A percentile compares a stretch with the other conserved stretches of the same genome.
Conservation (phyloP, 2,113 vertebrate genomes). For the Pipa parva region DNA sequence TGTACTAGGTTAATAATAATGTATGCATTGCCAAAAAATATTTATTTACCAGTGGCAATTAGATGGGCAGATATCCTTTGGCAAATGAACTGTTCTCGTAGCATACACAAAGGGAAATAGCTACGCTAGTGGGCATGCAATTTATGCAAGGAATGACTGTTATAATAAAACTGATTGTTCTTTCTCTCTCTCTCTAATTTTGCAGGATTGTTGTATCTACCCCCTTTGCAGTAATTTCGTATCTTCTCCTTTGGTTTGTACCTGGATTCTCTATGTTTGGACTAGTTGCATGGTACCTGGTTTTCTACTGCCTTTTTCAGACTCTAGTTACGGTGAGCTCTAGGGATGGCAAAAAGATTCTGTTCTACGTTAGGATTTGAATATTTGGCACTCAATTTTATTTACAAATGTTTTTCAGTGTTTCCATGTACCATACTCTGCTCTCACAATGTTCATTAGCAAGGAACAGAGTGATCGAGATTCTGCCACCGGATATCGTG, state of each 20-base stretch:
- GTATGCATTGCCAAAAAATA: too few species aligned
- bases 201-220: slow-evolving; percentile 86
- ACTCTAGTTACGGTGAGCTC: slow-evolving; percentile 85
- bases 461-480: slow-evolving; percentile 87
- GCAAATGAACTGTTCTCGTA: too few species aligned
- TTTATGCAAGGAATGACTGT: too few species aligned
- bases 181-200: slow-evolving; percentile 2
- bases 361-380: background rate
- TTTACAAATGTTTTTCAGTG: slow-evolving; percentile 76
- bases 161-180: background rate
- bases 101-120: too few species aligned
- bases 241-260: slow-evolving; percentile 90
- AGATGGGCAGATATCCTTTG: too few species aligned
- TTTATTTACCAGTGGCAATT: too few species aligned
- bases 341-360: too few species aligned
- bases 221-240: slow-evolving; percentile 78
- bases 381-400: background rate
- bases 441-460: slow-evolving; percentile 97
- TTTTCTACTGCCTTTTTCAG: slow-evolving; percentile 95
- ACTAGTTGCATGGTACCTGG: slow-evolving; percentile 81
- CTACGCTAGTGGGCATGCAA: too few species aligned
- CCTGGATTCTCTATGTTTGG: slow-evolving; percentile 69
- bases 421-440: slow-evolving; percentile 94
- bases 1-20: too few species aligned
- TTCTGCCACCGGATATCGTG: slow-evolving; percentile 91